Percentiles rank a stretch among this genome's conserved stretches.
These are phyloP conservation scores for Micropoecilia bifurca DNA, from an alignment of 2,797 vertebrate genomes.

Conservation along the genomic window DNA sequence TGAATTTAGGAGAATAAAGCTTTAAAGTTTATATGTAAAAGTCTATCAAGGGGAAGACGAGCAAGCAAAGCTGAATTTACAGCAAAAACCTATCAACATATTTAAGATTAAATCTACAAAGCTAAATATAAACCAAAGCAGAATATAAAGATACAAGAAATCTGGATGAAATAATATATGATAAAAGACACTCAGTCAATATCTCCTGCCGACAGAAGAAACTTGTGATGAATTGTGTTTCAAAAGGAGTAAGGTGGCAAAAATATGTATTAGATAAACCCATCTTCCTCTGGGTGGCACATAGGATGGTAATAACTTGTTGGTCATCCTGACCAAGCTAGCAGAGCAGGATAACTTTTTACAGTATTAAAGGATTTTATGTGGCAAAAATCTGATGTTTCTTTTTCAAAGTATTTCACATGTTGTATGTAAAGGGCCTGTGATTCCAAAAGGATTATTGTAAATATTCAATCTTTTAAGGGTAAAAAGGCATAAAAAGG, in stretches of 20 bases:
- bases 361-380: background rate
- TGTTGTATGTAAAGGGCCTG: constrained; percentile 2
- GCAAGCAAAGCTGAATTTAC: background rate
- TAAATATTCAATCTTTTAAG: background rate
- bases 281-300: constrained; percentile 18
- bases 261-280: constrained; percentile 19
- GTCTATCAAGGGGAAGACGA: background rate
- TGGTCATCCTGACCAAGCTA: constrained; percentile 6
- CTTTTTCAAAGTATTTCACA: background rate
- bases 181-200: background rate
- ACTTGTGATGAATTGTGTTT: background rate
- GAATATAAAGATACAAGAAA: background rate
- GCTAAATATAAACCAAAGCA: background rate
- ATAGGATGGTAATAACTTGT: background rate
- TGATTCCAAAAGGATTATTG: constrained; percentile 3
- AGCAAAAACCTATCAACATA: background rate
- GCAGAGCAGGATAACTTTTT: background rate
- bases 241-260: background rate
- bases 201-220: background rate
- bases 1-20: background rate
- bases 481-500: constrained; percentile 6
- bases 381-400: constrained; percentile 1
- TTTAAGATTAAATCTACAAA: background rate
- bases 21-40: background rate
- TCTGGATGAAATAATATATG: background rate